A percentile compares a stretch with the other conserved stretches of the same genome.
Evolutionary conservation across 1,140 invertebrate genomes (phyloP).

Genomic region (Trachymyrmex septentrionalis): DNA sequence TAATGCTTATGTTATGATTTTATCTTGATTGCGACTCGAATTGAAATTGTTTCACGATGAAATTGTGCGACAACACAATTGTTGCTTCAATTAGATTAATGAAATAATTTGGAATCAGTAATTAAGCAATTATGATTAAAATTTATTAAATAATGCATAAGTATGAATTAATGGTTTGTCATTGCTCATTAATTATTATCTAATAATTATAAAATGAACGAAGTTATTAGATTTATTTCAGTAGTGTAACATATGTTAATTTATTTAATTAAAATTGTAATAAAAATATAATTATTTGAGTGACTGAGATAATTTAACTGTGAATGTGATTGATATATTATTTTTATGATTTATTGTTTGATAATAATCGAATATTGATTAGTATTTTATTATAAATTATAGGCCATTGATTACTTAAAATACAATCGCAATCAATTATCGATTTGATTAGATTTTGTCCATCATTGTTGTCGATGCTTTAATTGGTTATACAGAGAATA

Average conservation of each 20-base stretch:
- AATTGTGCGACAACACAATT: background rate
- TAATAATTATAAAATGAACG: constrained; percentile 32
- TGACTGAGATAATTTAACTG: background rate
- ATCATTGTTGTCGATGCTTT: background rate
- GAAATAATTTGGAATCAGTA: constrained; percentile 35
- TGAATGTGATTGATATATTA: background rate
- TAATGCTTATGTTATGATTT: background rate
- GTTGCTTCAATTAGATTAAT: background rate
- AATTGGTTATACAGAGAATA: background rate
- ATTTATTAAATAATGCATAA: constrained; percentile 27
- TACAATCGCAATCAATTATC: constrained; percentile 24
- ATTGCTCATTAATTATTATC: constrained; percentile 22
- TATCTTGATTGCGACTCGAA: background rate
- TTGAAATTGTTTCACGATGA: background rate
- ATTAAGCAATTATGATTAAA: constrained; percentile 38
- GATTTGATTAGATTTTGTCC: constrained; percentile 9
- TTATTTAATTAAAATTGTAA: constrained; percentile 32
- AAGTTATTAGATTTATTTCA: background rate
- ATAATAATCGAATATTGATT: constrained; percentile 1
- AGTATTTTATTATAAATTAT: constrained; percentile 27
- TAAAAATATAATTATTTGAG: constrained; percentile 15
- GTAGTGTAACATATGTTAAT: constrained; percentile 5
- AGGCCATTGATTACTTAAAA: constrained; percentile 14
- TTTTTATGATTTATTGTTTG: constrained; percentile 12
- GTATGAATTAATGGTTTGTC: constrained; percentile 21